phyloP scores from a whole-genome alignment of 2,113 vertebrate genomes.

The Thymallus thymallus region DNA sequence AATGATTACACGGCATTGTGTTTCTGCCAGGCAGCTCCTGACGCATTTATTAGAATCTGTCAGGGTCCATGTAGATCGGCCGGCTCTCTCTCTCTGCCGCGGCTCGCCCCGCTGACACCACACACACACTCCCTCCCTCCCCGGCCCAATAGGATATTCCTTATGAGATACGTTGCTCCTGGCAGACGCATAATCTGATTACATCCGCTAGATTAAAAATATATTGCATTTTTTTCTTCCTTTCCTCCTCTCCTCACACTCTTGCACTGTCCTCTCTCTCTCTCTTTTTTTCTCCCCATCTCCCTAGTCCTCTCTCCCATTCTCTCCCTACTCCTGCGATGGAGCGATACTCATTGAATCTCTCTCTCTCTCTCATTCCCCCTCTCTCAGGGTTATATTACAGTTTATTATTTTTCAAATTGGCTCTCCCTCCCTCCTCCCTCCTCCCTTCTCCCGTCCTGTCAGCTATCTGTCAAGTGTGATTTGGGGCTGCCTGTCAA shows the following conservation, averaged over 20 bases:
- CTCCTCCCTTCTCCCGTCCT: slow-evolving; percentile 20
- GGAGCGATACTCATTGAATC: not conserved
- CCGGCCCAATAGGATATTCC: slow-evolving; percentile 83
- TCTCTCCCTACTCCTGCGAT: not conserved
- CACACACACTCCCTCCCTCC: slow-evolving; percentile 32
- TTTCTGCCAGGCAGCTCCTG: slow-evolving; percentile 72
- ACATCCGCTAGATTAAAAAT: slow-evolving; percentile 90
- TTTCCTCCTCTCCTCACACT: slow-evolving; percentile 33
- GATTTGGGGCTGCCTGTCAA: slow-evolving; percentile 63
- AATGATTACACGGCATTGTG: slow-evolving; percentile 77
- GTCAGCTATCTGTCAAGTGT: slow-evolving; percentile 68
- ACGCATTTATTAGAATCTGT: slow-evolving; percentile 88
- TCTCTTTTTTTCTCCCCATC: slow-evolving; percentile 20
- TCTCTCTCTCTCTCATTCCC: not conserved
- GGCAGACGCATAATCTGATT: slow-evolving; percentile 92
- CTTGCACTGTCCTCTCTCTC: slow-evolving; percentile 65
- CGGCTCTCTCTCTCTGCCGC: slow-evolving; percentile 54
- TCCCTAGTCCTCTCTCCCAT: slow-evolving; percentile 2
- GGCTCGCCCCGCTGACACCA: slow-evolving; percentile 11
- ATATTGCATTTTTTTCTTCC: slow-evolving; percentile 76
- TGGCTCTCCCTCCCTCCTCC: slow-evolving; percentile 36
- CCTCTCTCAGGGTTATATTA: slow-evolving; percentile 64
- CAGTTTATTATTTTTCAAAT: slow-evolving; percentile 69
- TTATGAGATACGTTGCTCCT: slow-evolving; percentile 90
- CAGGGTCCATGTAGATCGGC: slow-evolving; percentile 85